Percentiles rank a stretch among this genome's conserved stretches.
These are phyloP conservation scores for Drosophila sucinea DNA, from an alignment of 1,140 invertebrate species.

Conservation along the genomic window DNA sequence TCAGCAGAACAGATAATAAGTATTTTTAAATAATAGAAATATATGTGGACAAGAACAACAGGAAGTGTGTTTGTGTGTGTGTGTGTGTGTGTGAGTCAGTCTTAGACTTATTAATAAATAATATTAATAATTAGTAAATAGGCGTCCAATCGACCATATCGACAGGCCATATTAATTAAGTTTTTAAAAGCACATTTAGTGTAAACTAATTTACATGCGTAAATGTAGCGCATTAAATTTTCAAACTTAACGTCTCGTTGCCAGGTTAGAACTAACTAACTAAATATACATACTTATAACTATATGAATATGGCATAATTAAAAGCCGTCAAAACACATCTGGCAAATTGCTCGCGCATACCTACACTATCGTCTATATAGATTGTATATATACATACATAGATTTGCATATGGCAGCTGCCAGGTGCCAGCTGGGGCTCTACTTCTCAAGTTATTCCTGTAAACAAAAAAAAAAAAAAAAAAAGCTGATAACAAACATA, in stretches of 20 bases:
- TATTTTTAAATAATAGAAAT: neutral
- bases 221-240: constrained; percentile 66
- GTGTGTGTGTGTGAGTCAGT: constrained; percentile 15
- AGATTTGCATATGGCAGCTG: constrained; percentile 66
- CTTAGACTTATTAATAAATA: neutral
- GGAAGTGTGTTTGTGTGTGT: constrained; percentile 34
- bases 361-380: constrained; percentile 4
- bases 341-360: constrained; percentile 37
- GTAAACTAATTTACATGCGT: constrained; percentile 67
- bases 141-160: constrained; percentile 26
- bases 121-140: constrained; percentile 29
- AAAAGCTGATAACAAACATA: constrained; percentile 13
- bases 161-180: constrained; percentile 35
- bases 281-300: constrained; percentile 19
- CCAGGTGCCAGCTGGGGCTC: constrained; percentile 22
- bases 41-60: constrained; percentile 32
- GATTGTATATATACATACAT: constrained; percentile 6
- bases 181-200: constrained; percentile 63
- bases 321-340: constrained; percentile 71
- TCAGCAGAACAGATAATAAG: constrained; percentile 1
- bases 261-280: constrained; percentile 26
- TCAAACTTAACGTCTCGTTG: constrained; percentile 18
- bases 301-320: constrained; percentile 41
- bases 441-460: constrained; percentile 49
- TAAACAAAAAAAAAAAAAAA: constrained; percentile 47